Base-by-base conservation (phyloP, 2,797 vertebrate species). In the Mus spretus region DNA sequence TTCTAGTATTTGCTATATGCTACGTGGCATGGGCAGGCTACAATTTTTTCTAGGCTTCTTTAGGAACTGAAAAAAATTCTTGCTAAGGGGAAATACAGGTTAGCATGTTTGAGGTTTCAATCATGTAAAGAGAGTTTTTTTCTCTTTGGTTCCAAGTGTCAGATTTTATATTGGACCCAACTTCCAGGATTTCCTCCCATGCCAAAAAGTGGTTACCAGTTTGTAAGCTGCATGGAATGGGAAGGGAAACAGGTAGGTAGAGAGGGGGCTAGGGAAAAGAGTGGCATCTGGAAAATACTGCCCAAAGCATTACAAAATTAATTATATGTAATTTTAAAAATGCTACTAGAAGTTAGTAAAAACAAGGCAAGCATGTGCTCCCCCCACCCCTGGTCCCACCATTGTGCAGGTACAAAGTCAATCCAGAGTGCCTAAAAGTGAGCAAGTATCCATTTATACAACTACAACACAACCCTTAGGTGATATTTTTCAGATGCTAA, bases 71-170 rank as follows among this genome's bases (percentile, higher is more conserved):
- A 91, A 65, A 50, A 91, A 74, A 50, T 79, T 82, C 81, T 63
- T 88, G 67, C 37, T 55, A 28, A 63, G 22, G 37, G 47, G n/a
- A 90, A 93, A 50, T 72, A 93, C 89, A 96, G 65, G 19, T 82
- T 81, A 55, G 40, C 7, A 20, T 70, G 40, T 82, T 85, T 90
- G 61, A 85, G 47, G 22, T 79, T 89, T 90, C 79, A 55, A 26
- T 95, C 67, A 90, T 70, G 72, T 86, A 85, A 92, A 96, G 87
- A 96, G 89, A 95, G 24, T 93, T 72, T 83, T 72, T 83, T 63
- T 94, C 88, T 44, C 70, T 77, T 95, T 96, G 89, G 47, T 95
- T 79, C 47, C 40, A 78, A 70, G 80, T 91, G 89, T 93, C 88
- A 94, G 85, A 89, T 47, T 89, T 96, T 20, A 61, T 95, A 75